Percentiles rank a stretch among this genome's conserved stretches.
Evolutionary conservation across 2,888 invertebrate genomes (phyloP).

Genomic region (Polymixis lichenea): DNA sequence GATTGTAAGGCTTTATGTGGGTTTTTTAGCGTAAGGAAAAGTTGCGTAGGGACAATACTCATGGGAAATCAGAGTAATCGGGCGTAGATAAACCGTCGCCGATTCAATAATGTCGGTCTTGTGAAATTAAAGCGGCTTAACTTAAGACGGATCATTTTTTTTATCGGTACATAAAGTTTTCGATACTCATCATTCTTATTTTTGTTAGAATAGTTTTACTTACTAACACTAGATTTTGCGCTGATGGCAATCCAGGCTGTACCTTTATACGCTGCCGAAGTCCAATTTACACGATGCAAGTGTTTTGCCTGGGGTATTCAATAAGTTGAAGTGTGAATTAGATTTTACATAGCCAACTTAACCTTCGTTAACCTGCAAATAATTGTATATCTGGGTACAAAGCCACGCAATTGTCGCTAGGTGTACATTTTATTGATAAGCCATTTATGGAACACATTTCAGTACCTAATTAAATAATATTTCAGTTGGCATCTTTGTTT

Average conservation of each 20-base stretch:
- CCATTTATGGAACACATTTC: background rate
- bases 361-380: background rate
- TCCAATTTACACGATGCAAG: background rate
- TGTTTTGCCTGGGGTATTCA: background rate
- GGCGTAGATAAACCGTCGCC: conserved; percentile 13
- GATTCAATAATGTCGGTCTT: conserved; percentile 8
- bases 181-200: background rate
- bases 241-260: background rate
- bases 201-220: background rate
- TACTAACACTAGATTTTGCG: background rate
- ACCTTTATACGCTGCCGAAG: background rate
- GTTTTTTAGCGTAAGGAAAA: background rate
- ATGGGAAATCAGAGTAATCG: conserved; percentile 40
- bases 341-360: background rate
- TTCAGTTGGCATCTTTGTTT: background rate
- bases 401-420: background rate
- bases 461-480: conserved; percentile 5
- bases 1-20: conserved; percentile 9
- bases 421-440: background rate
- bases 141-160: background rate
- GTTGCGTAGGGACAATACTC: conserved; percentile 16
- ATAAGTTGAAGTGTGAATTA: background rate
- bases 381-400: background rate
- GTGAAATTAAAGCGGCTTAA: conserved; percentile 1
- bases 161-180: background rate